These are phyloP conservation scores for Lemur catta DNA, from an alignment of 2,797 vertebrate species.

Conservation along the genomic window DNA sequence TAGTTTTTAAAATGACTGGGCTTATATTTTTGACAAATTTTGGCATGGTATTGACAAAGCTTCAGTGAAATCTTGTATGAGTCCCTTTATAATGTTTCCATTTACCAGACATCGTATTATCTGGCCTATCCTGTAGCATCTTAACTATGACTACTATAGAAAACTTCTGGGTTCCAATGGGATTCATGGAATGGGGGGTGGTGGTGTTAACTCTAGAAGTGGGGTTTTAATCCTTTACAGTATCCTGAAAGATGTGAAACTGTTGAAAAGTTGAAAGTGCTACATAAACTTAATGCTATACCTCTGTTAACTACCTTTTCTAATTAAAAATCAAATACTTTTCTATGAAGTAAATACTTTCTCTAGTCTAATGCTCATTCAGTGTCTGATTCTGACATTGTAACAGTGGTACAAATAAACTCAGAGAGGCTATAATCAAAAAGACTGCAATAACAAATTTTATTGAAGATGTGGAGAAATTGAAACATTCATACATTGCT, in stretches of 20 bases:
- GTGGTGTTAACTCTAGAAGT: neutral
- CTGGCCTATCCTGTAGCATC: neutral
- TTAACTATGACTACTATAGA: neutral
- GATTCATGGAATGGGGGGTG: neutral
- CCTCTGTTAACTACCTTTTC: neutral
- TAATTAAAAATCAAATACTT: slow-evolving; percentile 23
- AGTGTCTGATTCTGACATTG: neutral
- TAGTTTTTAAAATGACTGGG: neutral
- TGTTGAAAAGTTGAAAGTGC: neutral
- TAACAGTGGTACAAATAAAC: neutral
- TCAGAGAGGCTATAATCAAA: neutral
- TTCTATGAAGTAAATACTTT: neutral
- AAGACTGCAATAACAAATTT: neutral
- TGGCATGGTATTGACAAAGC: neutral
- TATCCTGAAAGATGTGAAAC: neutral
- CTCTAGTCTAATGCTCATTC: neutral
- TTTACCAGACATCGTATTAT: neutral
- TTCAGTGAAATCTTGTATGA: neutral
- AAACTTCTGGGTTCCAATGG: neutral
- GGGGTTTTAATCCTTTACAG: neutral
- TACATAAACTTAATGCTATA: neutral
- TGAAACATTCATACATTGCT: neutral
- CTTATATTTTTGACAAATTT: slow-evolving; percentile 20
- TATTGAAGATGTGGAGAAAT: neutral
- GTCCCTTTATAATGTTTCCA: neutral